These are phyloP conservation scores for Steromphala cineraria DNA, from an alignment of 2,888 invertebrate species.

Conservation along the genomic window DNA sequence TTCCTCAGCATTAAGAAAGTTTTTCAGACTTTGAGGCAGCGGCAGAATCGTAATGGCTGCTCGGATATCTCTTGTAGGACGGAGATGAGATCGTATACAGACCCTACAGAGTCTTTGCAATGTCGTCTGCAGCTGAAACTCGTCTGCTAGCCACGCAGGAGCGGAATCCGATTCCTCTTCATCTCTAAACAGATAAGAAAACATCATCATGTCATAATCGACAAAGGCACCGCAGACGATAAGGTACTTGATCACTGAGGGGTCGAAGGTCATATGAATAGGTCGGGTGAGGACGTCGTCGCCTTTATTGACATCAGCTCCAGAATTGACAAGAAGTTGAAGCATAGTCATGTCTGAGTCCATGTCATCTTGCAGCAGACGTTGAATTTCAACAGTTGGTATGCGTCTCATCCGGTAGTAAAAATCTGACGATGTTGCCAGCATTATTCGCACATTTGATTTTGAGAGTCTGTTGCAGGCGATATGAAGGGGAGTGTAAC, in stretches of 20 bases:
- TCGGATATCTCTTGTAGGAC: not conserved
- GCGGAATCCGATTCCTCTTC: not conserved
- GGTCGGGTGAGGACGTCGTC: slow-evolving; percentile 18
- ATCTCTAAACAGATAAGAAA: not conserved
- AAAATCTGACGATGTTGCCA: slow-evolving; percentile 29
- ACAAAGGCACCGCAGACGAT: slow-evolving; percentile 16
- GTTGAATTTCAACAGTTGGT: slow-evolving; percentile 23
- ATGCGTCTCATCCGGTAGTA: slow-evolving; percentile 28
- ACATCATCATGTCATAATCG: slow-evolving; percentile 5
- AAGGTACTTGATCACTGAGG: not conserved
- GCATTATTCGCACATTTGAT: slow-evolving; percentile 26
- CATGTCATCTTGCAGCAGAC: slow-evolving; percentile 17
- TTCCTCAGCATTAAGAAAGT: no score
- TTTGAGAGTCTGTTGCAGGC: slow-evolving; percentile 33
- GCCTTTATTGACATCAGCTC: slow-evolving; percentile 2
- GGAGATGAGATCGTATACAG: not conserved
- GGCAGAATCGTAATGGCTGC: not conserved
- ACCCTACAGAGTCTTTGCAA: slow-evolving; percentile 4
- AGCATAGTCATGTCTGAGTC: slow-evolving; percentile 18
- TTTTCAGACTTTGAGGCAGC: not conserved
- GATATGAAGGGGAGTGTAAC: slow-evolving; percentile 29
- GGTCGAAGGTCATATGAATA: not conserved
- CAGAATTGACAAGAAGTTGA: slow-evolving; percentile 23
- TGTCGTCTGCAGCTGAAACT: not conserved
- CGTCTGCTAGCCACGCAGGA: not conserved